Conservation (phyloP, 2,113 vertebrate species). For the Anguilla japonica region DNA sequence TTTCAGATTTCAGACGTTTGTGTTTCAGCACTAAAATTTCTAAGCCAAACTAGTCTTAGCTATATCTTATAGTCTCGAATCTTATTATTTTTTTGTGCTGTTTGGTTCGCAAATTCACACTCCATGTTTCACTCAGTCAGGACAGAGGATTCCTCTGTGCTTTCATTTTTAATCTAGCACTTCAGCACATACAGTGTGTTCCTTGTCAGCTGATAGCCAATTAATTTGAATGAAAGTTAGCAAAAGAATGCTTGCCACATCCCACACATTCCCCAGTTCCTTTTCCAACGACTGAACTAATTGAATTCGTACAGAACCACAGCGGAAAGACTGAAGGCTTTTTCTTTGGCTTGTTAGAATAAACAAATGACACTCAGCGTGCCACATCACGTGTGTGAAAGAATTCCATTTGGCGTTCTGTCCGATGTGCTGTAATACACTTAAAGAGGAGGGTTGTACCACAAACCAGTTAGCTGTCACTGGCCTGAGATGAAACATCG, state of each 20-base stretch:
- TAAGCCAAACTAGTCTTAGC: too few species aligned
- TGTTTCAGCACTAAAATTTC: neutral
- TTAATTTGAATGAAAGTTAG: neutral
- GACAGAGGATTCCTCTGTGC: neutral
- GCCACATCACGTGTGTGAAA: neutral
- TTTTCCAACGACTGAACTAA: neutral
- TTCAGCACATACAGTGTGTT: neutral
- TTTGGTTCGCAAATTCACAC: too few species aligned
- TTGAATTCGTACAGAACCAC: neutral
- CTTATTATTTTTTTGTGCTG: neutral
- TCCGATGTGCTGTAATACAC: neutral
- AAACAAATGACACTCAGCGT: neutral
- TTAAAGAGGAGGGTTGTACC: conserved; percentile 10
- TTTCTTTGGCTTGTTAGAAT: conserved; percentile 6
- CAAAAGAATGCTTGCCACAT: neutral
- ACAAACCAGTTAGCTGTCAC: conserved; percentile 2
- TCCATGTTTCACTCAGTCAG: neutral
- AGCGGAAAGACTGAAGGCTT: neutral
- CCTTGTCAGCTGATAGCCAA: neutral
- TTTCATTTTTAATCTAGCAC: conserved; percentile 12
- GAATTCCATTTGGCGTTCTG: conserved; percentile 12
- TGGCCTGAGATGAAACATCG: neutral
- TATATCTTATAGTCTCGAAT: neutral
- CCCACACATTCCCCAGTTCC: neutral
- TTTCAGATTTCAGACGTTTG: too few species aligned